Base-by-base conservation (phyloP, 2,797 vertebrate species). In the Halcyon leucocephala region DNA sequence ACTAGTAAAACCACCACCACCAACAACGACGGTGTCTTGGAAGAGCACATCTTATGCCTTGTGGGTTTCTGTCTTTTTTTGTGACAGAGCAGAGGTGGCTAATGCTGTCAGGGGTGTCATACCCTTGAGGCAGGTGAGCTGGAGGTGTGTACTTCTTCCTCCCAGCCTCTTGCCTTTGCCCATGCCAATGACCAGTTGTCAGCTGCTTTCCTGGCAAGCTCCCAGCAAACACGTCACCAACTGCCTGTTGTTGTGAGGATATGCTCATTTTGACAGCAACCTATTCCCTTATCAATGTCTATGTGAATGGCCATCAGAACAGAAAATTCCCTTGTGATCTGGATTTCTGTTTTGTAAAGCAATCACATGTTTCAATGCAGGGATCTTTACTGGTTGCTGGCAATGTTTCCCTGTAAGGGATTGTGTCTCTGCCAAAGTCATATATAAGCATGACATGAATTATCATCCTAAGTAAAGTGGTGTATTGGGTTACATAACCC, bases 131-230 rank as follows among this genome's bases (percentile, higher is more conserved):
- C 4, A 73, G 41, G 46, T 0, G 4, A 71, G 26, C 35, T 54
- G 35, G 28, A 71, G 67, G 22, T 48, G 46, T 2, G 0, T 5
- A 6, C 3, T 17, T 9, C 17, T 17, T 74, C 7, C 60, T 52
- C 9, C 19, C 42, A 55, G 39, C 3, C 21, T 77, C 35, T 55
- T 55, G 54, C 51, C 22, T 80, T 72, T 74, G 71, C 22, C 19
- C 3, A 0, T 2, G 1, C 29, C 0, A 3, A 24, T 26, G 49
- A 28, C 13, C 55, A 82, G 46, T 61, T 77, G 31, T n/a, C 51
- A 89, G 58, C 64, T 80, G 48, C 44, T 91, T 61, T 62, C 31
- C 15, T 4, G 1, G 39, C 24, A 4, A 55, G 6, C 24, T 89
- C 48, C 41, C 37, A 77, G 28, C 1, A 14, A 85, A 13, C 64